Evolutionary conservation across 2,113 vertebrate species (phyloP).

Genomic region (Elephantulus edwardii): DNA sequence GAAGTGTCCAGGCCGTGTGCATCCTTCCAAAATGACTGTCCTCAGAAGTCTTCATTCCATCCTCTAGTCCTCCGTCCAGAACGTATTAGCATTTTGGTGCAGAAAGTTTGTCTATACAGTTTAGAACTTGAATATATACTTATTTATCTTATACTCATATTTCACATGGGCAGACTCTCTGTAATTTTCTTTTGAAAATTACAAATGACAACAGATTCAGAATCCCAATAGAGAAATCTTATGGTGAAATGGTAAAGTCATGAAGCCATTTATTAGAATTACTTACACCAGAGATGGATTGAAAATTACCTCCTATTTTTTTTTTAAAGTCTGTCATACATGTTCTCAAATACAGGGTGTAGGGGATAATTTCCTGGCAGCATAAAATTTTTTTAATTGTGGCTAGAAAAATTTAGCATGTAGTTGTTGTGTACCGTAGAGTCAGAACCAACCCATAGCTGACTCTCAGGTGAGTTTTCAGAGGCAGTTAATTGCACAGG

Average conservation of each 20-base stretch:
- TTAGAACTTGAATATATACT: fast-evolving
- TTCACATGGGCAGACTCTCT: background rate
- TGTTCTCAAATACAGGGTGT: background rate
- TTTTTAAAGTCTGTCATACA: fast-evolving
- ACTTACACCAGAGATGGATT: background rate
- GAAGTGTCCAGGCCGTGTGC: background rate
- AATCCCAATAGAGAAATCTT: background rate
- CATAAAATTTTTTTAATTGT: too few relatives aligned
- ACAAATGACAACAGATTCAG: background rate
- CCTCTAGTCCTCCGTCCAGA: background rate
- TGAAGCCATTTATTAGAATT: background rate
- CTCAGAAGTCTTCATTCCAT: background rate
- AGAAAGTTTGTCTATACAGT: background rate
- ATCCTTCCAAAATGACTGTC: background rate
- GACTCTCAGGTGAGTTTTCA: too few relatives aligned
- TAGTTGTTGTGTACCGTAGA: too few relatives aligned
- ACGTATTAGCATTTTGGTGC: background rate
- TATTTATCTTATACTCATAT: background rate
- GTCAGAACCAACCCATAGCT: background rate
- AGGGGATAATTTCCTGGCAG: background rate
- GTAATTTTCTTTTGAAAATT: background rate
- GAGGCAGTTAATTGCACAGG: too few relatives aligned
- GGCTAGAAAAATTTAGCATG: too few relatives aligned
- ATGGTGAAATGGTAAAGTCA: background rate
- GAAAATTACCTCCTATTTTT: too few relatives aligned